phyloP scores from a whole-genome alignment of 2,113 vertebrate species.

The Ciconia boyciana region DNA sequence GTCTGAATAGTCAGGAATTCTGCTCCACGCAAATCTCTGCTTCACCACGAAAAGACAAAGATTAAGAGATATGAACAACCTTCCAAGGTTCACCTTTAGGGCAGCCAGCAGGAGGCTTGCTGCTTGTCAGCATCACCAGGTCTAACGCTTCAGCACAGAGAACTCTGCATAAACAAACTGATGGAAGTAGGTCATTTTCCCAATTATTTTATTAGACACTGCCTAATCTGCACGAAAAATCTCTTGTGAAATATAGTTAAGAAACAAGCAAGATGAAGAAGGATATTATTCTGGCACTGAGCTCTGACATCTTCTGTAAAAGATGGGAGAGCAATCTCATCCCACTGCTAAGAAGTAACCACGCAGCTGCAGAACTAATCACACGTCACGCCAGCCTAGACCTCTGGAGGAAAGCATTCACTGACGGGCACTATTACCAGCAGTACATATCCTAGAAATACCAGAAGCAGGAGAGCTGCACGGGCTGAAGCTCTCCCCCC shows the following conservation, averaged over 20 bases:
- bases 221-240: neutral
- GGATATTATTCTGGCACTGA: neutral
- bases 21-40: neutral
- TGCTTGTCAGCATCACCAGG: neutral
- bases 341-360: neutral
- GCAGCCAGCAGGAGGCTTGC: neutral
- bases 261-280: neutral
- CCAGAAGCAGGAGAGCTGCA: neutral
- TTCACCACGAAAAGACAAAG: neutral
- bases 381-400: neutral
- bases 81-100: neutral
- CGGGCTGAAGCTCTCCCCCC: neutral
- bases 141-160: neutral
- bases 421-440: accelerated
- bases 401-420: neutral
- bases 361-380: neutral
- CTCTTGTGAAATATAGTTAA: neutral
- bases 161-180: accelerated
- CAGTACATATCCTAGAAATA: accelerated
- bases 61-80: neutral
- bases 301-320: neutral
- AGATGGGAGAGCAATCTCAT: neutral
- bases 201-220: neutral
- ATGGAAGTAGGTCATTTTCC: neutral
- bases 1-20: neutral